These are phyloP conservation scores for Coptotermes formosanus DNA, from an alignment of 1,140 invertebrate species.

Conservation along the genomic window DNA sequence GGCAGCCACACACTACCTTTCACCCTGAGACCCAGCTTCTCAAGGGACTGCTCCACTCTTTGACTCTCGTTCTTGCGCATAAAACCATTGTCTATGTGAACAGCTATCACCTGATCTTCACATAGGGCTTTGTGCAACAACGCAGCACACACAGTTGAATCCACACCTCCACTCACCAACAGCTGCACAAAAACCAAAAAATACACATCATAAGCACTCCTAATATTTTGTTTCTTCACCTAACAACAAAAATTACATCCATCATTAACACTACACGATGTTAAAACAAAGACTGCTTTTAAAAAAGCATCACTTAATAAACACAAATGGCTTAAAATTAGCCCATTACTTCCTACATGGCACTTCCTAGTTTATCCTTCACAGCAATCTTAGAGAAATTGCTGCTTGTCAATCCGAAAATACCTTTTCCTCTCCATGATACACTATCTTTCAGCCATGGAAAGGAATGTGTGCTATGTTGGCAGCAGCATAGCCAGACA, in stretches of 20 bases:
- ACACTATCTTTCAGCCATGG: no score
- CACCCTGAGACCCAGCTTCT: slow-evolving; percentile 82
- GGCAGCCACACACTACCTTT: slow-evolving; percentile 51
- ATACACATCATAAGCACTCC: background rate
- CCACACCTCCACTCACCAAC: slow-evolving; percentile 94
- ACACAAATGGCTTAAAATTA: no score
- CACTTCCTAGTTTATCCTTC: background rate
- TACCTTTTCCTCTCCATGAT: no score
- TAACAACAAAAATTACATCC: background rate
- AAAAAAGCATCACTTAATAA: background rate
- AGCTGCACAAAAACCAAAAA: slow-evolving; percentile 56
- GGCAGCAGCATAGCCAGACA: no score
- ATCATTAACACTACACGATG: background rate
- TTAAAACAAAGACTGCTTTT: background rate
- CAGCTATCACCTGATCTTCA: slow-evolving; percentile 89
- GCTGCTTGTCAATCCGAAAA: no score
- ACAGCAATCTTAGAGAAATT: no score
- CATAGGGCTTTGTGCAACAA: slow-evolving; percentile 85
- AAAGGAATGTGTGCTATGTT: no score
- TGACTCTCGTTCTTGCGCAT: slow-evolving; percentile 95
- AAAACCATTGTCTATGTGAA: slow-evolving; percentile 99
- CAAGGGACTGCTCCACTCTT: slow-evolving; percentile 82
- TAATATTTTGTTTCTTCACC: background rate
- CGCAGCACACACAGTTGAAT: slow-evolving; percentile 97
- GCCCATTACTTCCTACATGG: no score